These are phyloP conservation scores for Meteorus cinctellus DNA, from an alignment of 2,888 invertebrate genomes.

Conservation along the genomic window DNA sequence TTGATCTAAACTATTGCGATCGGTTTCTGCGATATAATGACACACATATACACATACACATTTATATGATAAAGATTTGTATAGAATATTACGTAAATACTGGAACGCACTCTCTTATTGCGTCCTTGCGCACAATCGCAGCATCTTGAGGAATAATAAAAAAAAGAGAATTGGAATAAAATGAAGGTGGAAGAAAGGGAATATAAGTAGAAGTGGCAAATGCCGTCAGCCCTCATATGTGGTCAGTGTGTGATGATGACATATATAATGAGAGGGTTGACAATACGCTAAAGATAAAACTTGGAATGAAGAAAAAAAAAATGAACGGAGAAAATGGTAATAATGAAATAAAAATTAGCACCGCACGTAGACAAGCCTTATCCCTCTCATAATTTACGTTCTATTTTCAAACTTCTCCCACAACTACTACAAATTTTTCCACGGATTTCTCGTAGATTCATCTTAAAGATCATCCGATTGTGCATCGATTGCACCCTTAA, in stretches of 20 bases:
- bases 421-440: background rate
- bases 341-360: background rate
- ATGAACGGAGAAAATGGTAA: background rate
- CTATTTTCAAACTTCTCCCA: no score
- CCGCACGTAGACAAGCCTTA: no score
- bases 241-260: background rate
- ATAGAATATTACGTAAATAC: slow-evolving; percentile 45
- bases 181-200: background rate
- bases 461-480: background rate
- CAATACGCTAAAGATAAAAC: background rate
- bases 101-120: slow-evolving; percentile 36
- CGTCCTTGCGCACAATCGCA: slow-evolving; percentile 13
- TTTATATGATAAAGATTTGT: background rate
- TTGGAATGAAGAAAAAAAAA: background rate
- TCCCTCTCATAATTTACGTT: no score
- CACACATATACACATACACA: background rate
- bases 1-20: slow-evolving; percentile 24
- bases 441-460: background rate
- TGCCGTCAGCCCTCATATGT: background rate
- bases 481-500: background rate
- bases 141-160: background rate
- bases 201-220: background rate
- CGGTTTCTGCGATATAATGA: slow-evolving; percentile 34
- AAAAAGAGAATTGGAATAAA: background rate
- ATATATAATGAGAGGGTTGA: background rate